Evolutionary conservation across 2,888 invertebrate species (phyloP).

Genomic region (Argyra leucocephala): DNA sequence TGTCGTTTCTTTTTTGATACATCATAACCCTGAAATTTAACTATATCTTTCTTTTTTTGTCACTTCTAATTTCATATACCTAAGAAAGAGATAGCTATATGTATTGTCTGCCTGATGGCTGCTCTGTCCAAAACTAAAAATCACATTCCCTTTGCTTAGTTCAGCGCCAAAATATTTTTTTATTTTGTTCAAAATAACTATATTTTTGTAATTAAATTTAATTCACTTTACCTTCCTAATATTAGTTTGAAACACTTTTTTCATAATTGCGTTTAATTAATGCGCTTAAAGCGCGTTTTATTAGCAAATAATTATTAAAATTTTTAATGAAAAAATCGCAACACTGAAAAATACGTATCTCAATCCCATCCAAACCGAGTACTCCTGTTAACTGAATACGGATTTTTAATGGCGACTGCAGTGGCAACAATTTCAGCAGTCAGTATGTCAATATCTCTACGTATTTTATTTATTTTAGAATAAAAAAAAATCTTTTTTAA

Average conservation of each 20-base stretch:
- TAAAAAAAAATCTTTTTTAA: neutral
- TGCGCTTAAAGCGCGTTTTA: slow-evolving; percentile 16
- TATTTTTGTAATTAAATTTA: slow-evolving; percentile 14
- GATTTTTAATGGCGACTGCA: slow-evolving; percentile 4
- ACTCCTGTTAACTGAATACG: slow-evolving; percentile 3
- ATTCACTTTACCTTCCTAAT: slow-evolving; percentile 24
- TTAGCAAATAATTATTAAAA: slow-evolving; percentile 12
- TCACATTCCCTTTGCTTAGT: slow-evolving; percentile 8
- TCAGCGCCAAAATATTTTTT: slow-evolving; percentile 21
- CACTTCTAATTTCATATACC: neutral
- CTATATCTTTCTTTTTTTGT: neutral
- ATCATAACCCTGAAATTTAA: slow-evolving; percentile 1
- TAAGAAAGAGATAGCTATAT: neutral
- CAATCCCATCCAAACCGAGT: slow-evolving; percentile 4
- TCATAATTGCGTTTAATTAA: slow-evolving; percentile 22
- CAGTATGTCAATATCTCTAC: neutral
- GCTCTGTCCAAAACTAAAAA: slow-evolving; percentile 6
- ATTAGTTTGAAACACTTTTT: slow-evolving; percentile 23
- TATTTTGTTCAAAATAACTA: slow-evolving; percentile 12
- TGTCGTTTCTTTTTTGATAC: neutral
- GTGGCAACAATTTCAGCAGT: neutral
- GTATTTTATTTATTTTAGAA: neutral
- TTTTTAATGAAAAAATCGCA: slow-evolving; percentile 10
- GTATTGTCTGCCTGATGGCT: neutral
- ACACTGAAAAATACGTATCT: neutral